A percentile compares a stretch with the other conserved stretches of the same genome.
phyloP scores from a whole-genome alignment of 2,888 invertebrate genomes.

The Bhutanitis thaidina region DNA sequence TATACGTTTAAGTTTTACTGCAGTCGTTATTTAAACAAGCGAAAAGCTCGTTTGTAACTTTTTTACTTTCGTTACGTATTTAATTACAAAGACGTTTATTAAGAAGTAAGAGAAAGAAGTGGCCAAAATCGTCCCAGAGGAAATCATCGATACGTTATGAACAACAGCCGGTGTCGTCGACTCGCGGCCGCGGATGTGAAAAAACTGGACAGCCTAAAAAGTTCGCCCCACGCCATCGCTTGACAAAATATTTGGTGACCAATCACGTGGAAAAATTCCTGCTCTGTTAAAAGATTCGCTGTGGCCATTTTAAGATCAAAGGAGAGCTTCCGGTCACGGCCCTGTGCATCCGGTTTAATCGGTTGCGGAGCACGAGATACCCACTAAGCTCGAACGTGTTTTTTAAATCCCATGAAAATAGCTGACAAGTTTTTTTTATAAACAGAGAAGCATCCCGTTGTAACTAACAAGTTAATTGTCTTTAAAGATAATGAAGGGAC shows the following conservation, averaged over 20 bases:
- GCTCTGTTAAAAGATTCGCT: conserved; percentile 60
- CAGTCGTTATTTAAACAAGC: no score
- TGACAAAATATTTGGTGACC: conserved; percentile 66
- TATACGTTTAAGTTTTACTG: no score
- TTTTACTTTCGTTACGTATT: no score
- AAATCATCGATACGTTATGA: conserved; percentile 21
- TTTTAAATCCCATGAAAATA: conserved; percentile 15
- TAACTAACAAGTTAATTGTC: neutral
- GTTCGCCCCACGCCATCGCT: conserved; percentile 54
- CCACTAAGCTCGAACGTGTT: conserved; percentile 17
- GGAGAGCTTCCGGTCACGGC: conserved; percentile 68
- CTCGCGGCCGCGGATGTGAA: conserved; percentile 34
- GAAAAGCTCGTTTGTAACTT: no score
- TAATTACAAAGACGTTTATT: no score
- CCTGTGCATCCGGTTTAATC: conserved; percentile 61
- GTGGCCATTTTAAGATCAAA: conserved; percentile 72
- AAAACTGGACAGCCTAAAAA: conserved; percentile 49
- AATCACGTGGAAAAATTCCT: conserved; percentile 72
- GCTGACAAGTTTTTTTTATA: conserved; percentile 1
- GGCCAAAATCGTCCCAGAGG: neutral
- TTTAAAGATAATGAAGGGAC: neutral
- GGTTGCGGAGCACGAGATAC: conserved; percentile 22
- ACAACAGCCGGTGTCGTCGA: conserved; percentile 20
- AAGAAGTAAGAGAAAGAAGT: no score
- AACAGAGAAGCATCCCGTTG: neutral